phyloP scores from a whole-genome alignment of 2,888 invertebrate genomes.

The Hirudinaria manillensis region DNA sequence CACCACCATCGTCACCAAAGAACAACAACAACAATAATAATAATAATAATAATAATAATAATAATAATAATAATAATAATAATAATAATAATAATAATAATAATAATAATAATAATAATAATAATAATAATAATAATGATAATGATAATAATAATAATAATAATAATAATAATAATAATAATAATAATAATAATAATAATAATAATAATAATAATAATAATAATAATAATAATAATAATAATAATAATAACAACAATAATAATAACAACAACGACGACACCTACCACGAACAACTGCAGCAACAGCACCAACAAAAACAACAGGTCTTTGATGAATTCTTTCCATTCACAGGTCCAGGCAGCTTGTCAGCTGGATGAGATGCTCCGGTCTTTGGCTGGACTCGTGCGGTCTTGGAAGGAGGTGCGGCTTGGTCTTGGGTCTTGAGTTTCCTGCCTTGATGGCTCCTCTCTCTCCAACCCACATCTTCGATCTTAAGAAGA shows the following conservation, averaged over 20 bases:
- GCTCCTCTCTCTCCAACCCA: conserved; percentile 1
- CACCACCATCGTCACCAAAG: too few relatives aligned
- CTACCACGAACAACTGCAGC: conserved; percentile 35
- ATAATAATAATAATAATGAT: not conserved
- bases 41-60: too few relatives aligned
- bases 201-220: not conserved
- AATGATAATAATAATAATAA: not conserved
- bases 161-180: not conserved
- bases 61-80: too few relatives aligned
- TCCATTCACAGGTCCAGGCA: not conserved
- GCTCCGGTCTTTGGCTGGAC: not conserved
- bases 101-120: too few relatives aligned
- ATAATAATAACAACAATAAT: not conserved
- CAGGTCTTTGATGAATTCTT: conserved; percentile 32
- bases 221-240: not conserved
- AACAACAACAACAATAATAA: too few relatives aligned
- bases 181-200: not conserved
- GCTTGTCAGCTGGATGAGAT: not conserved
- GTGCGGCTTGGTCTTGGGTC: not conserved
- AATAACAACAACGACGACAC: not conserved
- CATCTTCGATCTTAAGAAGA: not conserved
- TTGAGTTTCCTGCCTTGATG: not conserved
- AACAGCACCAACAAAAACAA: conserved; percentile 35
- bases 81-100: too few relatives aligned
- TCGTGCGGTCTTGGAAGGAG: not conserved